Evolutionary conservation across 2,113 vertebrate genomes (phyloP), one percentile per base, ranked within the genome.

Genomic region (Tringa solitaria): DNA sequence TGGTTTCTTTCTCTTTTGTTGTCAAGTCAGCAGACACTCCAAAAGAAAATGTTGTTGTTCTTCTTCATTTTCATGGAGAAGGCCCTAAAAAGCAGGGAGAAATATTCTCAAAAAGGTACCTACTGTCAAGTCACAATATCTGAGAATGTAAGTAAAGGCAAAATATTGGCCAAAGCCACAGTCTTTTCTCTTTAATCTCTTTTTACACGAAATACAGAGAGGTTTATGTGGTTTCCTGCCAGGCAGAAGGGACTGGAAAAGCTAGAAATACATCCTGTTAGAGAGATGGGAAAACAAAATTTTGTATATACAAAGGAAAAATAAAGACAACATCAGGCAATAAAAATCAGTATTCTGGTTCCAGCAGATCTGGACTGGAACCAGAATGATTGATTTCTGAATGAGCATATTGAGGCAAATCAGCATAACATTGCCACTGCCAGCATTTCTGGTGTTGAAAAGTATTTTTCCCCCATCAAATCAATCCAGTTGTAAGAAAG

Each of bases 1-100:
- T 90, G 24, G 14, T 75, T 96, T 84, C 60, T 90, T 78, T 90
- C 65, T 81, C 37, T 74, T 95, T 79, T 85, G 30, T 84, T 93
- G 24, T 90, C 57, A 76, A 57, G 24, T 77, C 70, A 30, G 45
- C 30, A 93, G 28, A 64, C 8, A 8, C 14, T 57, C 35, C 6
- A 54, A 80, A 89, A 83, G 39, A 84, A 89, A 78, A 10, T 59
- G 11, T 32, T 88, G 24, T 37, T 84, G 4, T 76, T 22, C 11
- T 48, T 86, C 3, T 94, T 84, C 15, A 39, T 68, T 63, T 89
- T 93, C 30, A 50, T 64, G 21, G 48, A 82, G 48, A 82, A 68
- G 27, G 27, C 39, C 68, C 22, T 63, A 26, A 79, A 90, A 89
- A 45, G 10, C 48, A 45, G 21, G 9, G 27, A 26, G 6, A 87